phyloP scores from a whole-genome alignment of 2,888 invertebrate genomes.

The Limnephilus rhombicus region DNA sequence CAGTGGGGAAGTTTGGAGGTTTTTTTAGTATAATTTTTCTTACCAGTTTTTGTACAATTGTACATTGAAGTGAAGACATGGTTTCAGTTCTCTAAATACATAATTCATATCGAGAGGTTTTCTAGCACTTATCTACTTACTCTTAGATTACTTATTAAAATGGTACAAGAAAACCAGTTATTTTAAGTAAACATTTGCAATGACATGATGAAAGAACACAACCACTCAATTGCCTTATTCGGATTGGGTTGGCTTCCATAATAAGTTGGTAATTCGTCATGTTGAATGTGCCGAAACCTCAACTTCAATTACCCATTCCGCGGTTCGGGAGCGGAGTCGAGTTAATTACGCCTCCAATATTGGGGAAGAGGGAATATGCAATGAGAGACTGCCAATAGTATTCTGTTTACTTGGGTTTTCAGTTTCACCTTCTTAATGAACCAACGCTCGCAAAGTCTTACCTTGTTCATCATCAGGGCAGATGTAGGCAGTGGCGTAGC shows the following conservation, averaged over 20 bases:
- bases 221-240: neutral
- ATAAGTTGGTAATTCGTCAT: neutral
- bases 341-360: neutral
- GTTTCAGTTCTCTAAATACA: neutral
- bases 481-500: no score
- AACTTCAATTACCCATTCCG: neutral
- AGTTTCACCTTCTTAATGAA: no score
- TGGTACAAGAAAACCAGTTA: neutral
- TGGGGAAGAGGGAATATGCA: neutral
- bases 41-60: no score
- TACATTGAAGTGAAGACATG: neutral
- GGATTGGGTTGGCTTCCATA: neutral
- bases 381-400: neutral
- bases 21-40: no score
- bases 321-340: neutral
- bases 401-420: neutral
- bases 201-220: neutral
- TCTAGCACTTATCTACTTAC: neutral
- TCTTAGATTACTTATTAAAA: neutral
- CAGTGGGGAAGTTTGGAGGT: no score
- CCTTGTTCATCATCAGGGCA: no score
- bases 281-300: no score
- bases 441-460: no score
- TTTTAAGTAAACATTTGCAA: neutral
- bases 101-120: neutral